phyloP scores from a whole-genome alignment of 2,888 invertebrate species.

The Cactoblastis cactorum region DNA sequence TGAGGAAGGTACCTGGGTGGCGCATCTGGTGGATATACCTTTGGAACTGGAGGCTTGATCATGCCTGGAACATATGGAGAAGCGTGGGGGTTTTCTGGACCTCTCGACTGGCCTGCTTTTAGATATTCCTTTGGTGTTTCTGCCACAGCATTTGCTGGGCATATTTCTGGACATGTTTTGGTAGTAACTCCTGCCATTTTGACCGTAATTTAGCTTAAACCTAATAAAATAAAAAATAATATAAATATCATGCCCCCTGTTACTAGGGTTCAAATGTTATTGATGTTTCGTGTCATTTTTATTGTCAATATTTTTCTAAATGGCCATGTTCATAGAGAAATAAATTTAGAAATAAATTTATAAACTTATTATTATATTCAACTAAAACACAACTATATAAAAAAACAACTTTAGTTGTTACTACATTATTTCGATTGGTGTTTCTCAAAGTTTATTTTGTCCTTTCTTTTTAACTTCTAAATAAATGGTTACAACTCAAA shows the following conservation, averaged over 20 bases:
- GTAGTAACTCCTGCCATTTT: constrained; percentile 34
- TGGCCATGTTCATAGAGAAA: background rate
- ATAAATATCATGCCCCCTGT: constrained; percentile 17
- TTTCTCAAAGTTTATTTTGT: no score
- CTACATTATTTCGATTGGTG: no score
- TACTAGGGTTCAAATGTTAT: background rate
- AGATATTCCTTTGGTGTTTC: constrained; percentile 19
- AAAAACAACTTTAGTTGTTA: no score
- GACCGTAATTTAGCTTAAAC: constrained; percentile 34
- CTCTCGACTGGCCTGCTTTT: constrained; percentile 30
- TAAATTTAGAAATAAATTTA: no score
- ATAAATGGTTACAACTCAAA: no score
- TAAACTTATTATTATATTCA: background rate
- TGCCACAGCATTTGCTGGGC: constrained; percentile 32
- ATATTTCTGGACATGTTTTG: constrained; percentile 53
- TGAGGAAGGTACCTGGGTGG: constrained; percentile 67
- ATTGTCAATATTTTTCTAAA: background rate
- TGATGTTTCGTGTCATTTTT: background rate
- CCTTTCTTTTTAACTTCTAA: no score
- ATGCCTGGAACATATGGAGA: constrained; percentile 54
- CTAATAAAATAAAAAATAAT: constrained; percentile 15
- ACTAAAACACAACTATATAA: background rate
- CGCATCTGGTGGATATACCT: constrained; percentile 48
- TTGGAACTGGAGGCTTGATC: constrained; percentile 50
- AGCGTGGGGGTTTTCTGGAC: constrained; percentile 29